phyloP scores from a whole-genome alignment of 2,113 vertebrate genomes.

The Thomomys bottae region DNA sequence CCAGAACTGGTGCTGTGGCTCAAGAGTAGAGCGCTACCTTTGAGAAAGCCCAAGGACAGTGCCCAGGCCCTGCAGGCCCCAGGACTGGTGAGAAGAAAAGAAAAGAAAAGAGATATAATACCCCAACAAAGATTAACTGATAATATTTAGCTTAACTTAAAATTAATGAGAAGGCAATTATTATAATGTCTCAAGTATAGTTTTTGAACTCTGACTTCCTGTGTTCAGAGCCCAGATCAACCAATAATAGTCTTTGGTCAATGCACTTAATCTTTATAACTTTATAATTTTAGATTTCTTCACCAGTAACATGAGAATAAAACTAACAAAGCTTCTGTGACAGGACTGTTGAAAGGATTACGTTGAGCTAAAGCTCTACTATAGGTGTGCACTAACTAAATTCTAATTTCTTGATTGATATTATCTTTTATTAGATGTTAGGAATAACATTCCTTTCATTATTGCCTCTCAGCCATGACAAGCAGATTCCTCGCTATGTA shows the following conservation, averaged over 20 bases:
- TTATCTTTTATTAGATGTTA: constrained; percentile 18
- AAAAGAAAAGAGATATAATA: too few relatives aligned
- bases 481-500: neutral
- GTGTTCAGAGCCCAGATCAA: neutral
- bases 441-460: neutral
- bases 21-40: too few relatives aligned
- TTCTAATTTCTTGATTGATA: neutral
- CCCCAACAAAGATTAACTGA: neutral
- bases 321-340: constrained; percentile 34
- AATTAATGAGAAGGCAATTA: neutral
- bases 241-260: neutral
- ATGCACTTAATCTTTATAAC: constrained; percentile 40
- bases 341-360: neutral
- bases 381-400: constrained; percentile 5
- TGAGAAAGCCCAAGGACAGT: too few relatives aligned
- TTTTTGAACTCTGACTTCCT: neutral
- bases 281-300: constrained; percentile 44
- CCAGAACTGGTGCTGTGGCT: too few relatives aligned
- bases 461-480: neutral
- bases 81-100: too few relatives aligned
- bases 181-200: neutral
- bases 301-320: neutral
- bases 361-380: constrained; percentile 13
- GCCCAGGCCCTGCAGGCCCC: too few relatives aligned
- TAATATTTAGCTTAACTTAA: neutral